A percentile compares a stretch with the other conserved stretches of the same genome.
phyloP scores from a whole-genome alignment of 2,113 vertebrate species.

The Spheniscus mendiculus region DNA sequence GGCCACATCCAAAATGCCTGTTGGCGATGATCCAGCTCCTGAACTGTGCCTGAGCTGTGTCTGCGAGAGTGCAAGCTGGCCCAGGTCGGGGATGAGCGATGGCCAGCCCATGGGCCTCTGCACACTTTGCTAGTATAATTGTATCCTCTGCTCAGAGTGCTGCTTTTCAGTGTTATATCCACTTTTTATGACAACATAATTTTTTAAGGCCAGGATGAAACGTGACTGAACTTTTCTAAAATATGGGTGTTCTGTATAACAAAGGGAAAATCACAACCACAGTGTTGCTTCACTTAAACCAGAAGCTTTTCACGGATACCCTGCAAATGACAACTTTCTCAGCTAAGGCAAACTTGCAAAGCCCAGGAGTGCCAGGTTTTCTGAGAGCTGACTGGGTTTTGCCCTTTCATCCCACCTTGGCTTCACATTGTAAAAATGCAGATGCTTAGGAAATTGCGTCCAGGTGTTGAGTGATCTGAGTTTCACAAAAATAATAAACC shows the following conservation, averaged over 20 bases:
- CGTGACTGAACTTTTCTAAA: neutral
- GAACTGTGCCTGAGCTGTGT: rapidly evolving
- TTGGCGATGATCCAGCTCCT: neutral
- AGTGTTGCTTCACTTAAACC: neutral
- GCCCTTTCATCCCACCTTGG: constrained; percentile 46
- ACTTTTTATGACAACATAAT: neutral
- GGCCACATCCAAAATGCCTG: neutral
- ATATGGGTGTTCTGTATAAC: neutral
- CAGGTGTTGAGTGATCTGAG: constrained; percentile 41
- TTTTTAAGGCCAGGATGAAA: neutral
- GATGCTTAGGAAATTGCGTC: constrained; percentile 63
- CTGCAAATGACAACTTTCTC: neutral
- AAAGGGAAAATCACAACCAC: neutral
- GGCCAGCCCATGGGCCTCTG: neutral
- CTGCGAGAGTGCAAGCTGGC: neutral
- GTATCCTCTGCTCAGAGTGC: neutral
- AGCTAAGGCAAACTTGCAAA: neutral
- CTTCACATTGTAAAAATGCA: constrained; percentile 58
- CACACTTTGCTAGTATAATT: neutral
- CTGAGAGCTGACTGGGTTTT: neutral
- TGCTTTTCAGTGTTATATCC: neutral
- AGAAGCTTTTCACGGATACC: neutral
- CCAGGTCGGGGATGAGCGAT: neutral
- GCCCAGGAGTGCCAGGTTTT: neutral
- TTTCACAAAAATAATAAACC: constrained; percentile 54